phyloP scores from a whole-genome alignment of 2,113 vertebrate species.

The Gobiocypris rarus region DNA sequence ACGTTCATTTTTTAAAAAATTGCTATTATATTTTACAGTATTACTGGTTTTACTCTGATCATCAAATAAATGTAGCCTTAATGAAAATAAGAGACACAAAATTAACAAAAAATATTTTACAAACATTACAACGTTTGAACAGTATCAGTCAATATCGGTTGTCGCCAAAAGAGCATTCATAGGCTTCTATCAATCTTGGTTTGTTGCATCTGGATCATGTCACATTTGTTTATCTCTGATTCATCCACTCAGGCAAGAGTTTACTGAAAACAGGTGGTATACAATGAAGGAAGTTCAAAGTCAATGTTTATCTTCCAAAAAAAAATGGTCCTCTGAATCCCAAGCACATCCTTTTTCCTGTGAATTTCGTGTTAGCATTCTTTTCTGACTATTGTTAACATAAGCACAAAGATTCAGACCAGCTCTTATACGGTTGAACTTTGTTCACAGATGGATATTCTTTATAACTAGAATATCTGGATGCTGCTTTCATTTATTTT shows the following conservation, averaged over 20 bases:
- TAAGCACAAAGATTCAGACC: not conserved
- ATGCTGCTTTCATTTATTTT: not conserved
- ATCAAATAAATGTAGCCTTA: not conserved
- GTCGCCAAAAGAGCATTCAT: not conserved
- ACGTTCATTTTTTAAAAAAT: too few relatives aligned
- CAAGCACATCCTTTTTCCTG: not conserved
- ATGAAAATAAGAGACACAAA: not conserved
- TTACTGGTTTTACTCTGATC: not conserved
- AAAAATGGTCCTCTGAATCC: not conserved
- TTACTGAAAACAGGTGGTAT: not conserved
- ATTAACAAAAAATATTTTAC: too few relatives aligned
- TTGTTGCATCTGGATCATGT: slow-evolving; percentile 1
- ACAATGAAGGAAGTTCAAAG: not conserved
- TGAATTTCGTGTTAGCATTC: not conserved
- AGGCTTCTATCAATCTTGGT: not conserved
- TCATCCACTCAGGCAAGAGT: not conserved
- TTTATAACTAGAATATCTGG: not conserved
- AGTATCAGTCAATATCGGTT: not conserved
- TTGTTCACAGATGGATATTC: not conserved
- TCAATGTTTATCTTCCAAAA: slow-evolving; percentile 13
- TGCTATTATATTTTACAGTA: not conserved
- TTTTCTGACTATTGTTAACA: not conserved
- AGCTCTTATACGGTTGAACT: not conserved
- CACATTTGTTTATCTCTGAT: slow-evolving; percentile 11
- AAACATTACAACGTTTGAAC: not conserved